Base-by-base conservation (phyloP, 2,797 vertebrate species). In the Gastrophryne carolinensis region DNA sequence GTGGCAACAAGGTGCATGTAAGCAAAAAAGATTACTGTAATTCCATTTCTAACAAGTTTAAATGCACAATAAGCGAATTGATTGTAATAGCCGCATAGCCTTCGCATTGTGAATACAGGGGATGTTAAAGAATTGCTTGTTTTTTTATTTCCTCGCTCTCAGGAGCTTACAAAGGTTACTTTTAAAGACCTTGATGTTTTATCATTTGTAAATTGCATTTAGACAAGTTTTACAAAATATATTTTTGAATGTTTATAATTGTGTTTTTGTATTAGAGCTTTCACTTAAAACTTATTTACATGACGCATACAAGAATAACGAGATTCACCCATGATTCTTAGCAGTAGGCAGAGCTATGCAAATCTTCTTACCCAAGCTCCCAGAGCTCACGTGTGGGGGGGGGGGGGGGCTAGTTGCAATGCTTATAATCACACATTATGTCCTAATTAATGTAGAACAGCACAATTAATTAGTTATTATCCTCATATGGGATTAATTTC, bases 41-140 rank as follows among this genome's bases (percentile, higher is more conserved):
- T 73, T 49, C 83, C 78, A 64, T 82, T 81, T 83, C 74, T 83
- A 80, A 86, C 76, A 87, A 67, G 72, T 82, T 80, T 84, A 72
- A 56, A 77, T 61, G 56, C 68, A 72, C 68, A 78, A 78, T 78
- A 72, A 66, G 68, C 27, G 32, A 68, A 72, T 58, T 78, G 68
- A 72, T 78, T 78, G 65, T 65, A 78, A 78, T 72, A 72, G 68
- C 68, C 68, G 72, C 75, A 60, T 78, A 78, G 68, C 68, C 41
- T 58, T 50, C 19, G 9, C 30, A 56, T 72, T 52, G 34, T 57
- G 63, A 39, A 47, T 19, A 41, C 41, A 8, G 21, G 17, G 58
- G 50, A 66, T 24, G 65, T 65, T 78, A 44, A 58, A 26, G 61
- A 78, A 52, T 41, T 52, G 73, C 34, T 54, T 63, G 17, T 44